Evolutionary conservation across 1,140 invertebrate genomes (phyloP), one percentile per base, ranked within the genome.

Genomic region (Drosophila willistoni): DNA sequence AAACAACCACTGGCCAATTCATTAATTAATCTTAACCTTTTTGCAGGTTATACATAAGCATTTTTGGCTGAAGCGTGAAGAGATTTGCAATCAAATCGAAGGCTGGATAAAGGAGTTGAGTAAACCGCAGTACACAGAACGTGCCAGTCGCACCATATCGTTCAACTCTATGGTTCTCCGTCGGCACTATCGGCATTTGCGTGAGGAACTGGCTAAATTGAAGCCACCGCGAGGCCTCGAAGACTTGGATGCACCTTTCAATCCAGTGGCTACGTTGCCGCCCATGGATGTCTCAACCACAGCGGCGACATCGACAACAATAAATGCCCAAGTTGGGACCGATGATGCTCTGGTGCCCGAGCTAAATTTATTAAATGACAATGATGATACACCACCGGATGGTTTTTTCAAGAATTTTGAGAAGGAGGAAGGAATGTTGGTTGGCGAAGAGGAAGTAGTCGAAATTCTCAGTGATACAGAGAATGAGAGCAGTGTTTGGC

Each of bases 51-150:
- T 99, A 79, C 95, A 97, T 73, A 96, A 96, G 55, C 98, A 99
- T 93, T 99, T 99, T 91, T 99, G 98, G 96, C 93, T 99, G 72
- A 99, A 99, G 92, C 94, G 97, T 34, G 94, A 97, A 77, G 97
- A 98, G 93, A 97, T 99, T 75, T 95, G 98, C 87, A 94, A 95
- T 67, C 98, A 98, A 92, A 95, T 98, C 68, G 96, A 98, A 86
- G 94, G 95, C 67, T 99, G 98, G 98, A 97, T 98, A 79, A 94
- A 94, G 64, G 97, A 98, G 80, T 94, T 98, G 92, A 96, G 62
- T 94, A 96, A 91, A 94, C 94, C 83, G 94, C 94, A 77, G 96
- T 97, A 93, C 94, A 97, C 91, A 93, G 96, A 86, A 94, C 95
- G 72, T 87, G 94, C 86, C 36, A 94, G 94, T 68, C 95, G 95